Evolutionary conservation across 2,888 invertebrate genomes (phyloP).

Genomic region (Tiphia femorata): DNA sequence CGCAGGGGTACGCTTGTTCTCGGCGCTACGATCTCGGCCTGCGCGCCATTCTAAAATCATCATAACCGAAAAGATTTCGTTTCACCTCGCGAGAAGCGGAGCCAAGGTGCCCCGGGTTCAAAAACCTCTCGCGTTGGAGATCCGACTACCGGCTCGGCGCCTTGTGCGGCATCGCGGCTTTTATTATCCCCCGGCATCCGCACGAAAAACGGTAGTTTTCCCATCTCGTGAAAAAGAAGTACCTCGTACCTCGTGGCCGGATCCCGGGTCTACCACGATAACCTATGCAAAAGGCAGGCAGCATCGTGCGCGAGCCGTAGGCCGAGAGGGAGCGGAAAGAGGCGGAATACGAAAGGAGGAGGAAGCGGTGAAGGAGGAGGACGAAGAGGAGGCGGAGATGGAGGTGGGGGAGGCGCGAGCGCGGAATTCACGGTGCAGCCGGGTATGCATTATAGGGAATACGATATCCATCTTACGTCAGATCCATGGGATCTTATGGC

Average conservation of each 20-base stretch:
- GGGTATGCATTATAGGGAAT: conserved; percentile 48
- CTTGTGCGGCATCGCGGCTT: too few relatives aligned
- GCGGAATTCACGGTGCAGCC: conserved; percentile 43
- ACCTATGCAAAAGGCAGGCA: conserved; percentile 51
- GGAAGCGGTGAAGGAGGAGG: conserved; percentile 10
- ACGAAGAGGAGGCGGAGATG: neutral
- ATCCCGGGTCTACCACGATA: conserved; percentile 41
- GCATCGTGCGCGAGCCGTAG: conserved; percentile 28
- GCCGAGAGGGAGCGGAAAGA: neutral
- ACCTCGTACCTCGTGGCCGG: neutral
- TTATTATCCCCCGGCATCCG: neutral
- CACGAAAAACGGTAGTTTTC: neutral
- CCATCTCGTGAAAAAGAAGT: neutral
- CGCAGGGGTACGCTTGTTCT: too few relatives aligned
- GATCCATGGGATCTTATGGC: conserved; percentile 40
- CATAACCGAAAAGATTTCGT: too few relatives aligned
- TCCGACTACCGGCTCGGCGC: too few relatives aligned
- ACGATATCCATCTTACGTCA: conserved; percentile 51
- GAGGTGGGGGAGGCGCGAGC: conserved; percentile 10
- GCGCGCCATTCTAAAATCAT: too few relatives aligned
- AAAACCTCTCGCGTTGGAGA: too few relatives aligned
- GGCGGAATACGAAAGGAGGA: neutral
- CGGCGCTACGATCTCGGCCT: too few relatives aligned
- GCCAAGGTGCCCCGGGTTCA: too few relatives aligned
- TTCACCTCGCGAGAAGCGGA: too few relatives aligned